Base-by-base conservation (phyloP, 2,113 vertebrate species). In the Xiphophorus couchianus region DNA sequence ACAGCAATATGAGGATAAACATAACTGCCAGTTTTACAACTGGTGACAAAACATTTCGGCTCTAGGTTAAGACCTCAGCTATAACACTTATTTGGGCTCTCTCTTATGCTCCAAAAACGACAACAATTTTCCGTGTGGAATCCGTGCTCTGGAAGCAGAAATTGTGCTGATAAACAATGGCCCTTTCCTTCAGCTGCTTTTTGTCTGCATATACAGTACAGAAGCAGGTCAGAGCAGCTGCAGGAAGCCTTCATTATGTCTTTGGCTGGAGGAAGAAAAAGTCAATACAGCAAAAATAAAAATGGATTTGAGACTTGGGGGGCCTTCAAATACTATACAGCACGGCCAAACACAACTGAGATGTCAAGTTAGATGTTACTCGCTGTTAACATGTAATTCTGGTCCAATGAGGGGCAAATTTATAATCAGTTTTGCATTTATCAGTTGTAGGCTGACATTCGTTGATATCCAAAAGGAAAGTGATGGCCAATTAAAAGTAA, bases 231-330 rank as follows among this genome's bases (percentile, higher is more conserved):
- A 89, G 62, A 37, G 84, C 87, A 88, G 87, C 91, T 83, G 88
- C 92, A 89, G 90, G 90, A 90, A 88, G 89, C 88, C 85, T 87
- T 92, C 91, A 92, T 93, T 92, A 93, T 92, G 88, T 90, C 88
- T 93, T 91, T 88, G 90, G 86, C 84, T 78, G 73, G 86, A 83
- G 80, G 74, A 90, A 74, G 82, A 90, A 93, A 90, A 92, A 91
- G 91, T 93, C 90, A 90, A 93, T 93, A 92, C 90, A 88, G 90
- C 89, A 87, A 91, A 92, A 92, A 93, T 91, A 88, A 93, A 93
- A 93, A 93, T 91, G 91, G 89, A 92, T 90, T 89, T 61, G 78
- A 88, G 86, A 91, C 87, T 85, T 83, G 86, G 92, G 92, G 91
- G 91, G 90, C 77, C 89, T 86, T 92, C 86, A 86, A 90, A 92